Evolutionary conservation across 2,113 vertebrate genomes (phyloP), one percentile per base, ranked within the genome.

Genomic region (Pseudois nayaur): DNA sequence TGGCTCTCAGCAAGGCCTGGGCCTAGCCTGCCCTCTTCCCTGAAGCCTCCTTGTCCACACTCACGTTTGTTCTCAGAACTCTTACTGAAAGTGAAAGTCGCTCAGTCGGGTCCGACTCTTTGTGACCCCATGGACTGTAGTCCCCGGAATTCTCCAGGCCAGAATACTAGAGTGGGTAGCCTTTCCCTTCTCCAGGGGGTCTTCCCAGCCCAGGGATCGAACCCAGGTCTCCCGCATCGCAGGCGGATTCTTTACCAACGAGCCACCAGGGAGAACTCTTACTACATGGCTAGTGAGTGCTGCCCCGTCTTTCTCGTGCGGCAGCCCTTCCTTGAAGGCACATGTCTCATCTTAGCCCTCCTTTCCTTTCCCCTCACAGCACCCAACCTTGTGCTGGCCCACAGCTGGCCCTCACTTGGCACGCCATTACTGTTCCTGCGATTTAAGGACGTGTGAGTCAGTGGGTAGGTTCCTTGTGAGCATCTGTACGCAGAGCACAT

Each of bases 271-370:
- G 67, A 71, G 67, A 36, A 71, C 67, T 71, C 27, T 48, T 79
- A 31, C 29, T 31, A 50, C 78, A 0, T 6, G 29, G 78, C 48
- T 52, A 33, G 43, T 29, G 11, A 76, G 89, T 4, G 27, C 89
- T 29, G 31, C 13, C 1, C 43, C 13, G 0, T 1, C 0, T 57
- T 43, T 79, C 89, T 78, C 6, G 0, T 2, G 45, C 23, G 40
- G 13, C 36, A 2, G 81, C 29, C 76, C 89, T 54, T 50, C 33
- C n/a, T 62, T 57, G 74, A 89, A 87, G 55, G 50, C 79, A n/a
- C 31, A 8, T 43, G 40, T 54, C 85, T 60, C 74, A 43, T 81
- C 88, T 95, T 59, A 1, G 2, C 12, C 31, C 93, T 89, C 31
- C 57, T 87, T 74, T 85, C 25, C 52, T 64, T 40, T 76, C 15